phyloP scores from a whole-genome alignment of 1,140 invertebrate species.

The Elymnias hypermnestra region DNA sequence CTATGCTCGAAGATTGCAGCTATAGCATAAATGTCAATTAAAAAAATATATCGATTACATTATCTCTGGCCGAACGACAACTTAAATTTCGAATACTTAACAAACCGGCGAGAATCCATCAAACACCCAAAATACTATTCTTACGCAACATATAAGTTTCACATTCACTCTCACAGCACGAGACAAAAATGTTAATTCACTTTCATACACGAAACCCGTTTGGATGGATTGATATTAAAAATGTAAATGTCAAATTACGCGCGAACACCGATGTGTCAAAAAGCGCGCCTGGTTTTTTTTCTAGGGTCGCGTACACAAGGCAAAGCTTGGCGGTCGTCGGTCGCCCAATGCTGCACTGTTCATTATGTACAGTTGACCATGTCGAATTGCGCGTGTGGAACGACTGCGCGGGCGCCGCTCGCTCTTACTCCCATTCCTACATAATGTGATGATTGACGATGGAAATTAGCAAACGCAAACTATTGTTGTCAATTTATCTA shows the following conservation, averaged over 20 bases:
- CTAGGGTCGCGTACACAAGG: conserved; percentile 1
- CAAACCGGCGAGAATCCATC: conserved; percentile 23
- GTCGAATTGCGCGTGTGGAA: conserved; percentile 65
- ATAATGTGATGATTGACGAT: conserved; percentile 46
- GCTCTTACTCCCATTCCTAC: conserved; percentile 71
- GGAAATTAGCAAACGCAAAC: conserved; percentile 42
- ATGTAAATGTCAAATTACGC: conserved; percentile 43
- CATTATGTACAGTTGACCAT: conserved; percentile 68
- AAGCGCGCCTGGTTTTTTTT: conserved; percentile 11
- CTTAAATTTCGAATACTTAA: too few relatives aligned
- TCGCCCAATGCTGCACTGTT: conserved; percentile 39
- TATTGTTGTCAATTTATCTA: conserved; percentile 7
- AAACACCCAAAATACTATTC: conserved; percentile 33
- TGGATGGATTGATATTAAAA: conserved; percentile 25
- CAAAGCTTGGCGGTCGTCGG: conserved; percentile 21
- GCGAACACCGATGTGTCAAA: conserved; percentile 34
- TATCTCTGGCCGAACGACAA: too few relatives aligned
- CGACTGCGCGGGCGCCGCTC: conserved; percentile 59
- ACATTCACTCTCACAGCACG: conserved; percentile 63
- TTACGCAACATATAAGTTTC: conserved; percentile 61
- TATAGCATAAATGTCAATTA: too few relatives aligned
- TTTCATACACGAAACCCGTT: conserved; percentile 58
- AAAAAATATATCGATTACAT: too few relatives aligned
- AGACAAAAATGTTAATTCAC: conserved; percentile 58
- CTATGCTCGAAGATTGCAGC: too few relatives aligned